Evolutionary conservation across 2,888 invertebrate species (phyloP), one percentile per base, ranked within the genome.

Genomic region (Coelogynopora nodosa): DNA sequence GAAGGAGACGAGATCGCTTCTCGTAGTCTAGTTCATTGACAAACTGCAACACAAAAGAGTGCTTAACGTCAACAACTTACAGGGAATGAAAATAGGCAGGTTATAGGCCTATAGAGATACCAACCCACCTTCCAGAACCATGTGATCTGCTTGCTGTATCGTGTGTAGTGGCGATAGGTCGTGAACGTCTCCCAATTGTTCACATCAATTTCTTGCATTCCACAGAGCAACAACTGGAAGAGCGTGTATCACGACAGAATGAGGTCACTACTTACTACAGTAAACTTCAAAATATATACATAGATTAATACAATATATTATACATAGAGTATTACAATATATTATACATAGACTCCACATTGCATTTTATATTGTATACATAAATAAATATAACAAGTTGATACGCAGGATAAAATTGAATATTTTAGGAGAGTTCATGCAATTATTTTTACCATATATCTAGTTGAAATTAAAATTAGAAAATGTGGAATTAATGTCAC

Each of bases 161-260:
- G 94, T 0, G 30, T 98, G 92, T 99, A 99, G 93, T 99, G 98
- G 87, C 98, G 94, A 92, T 99, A 99, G 90, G 98, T 98, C 28
- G 98, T 96, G 93, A 98, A 96, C 87, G 96, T 94, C 92, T 98
- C 98, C 99, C 99, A 99, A 93, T 99, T 99, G 90, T 98, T 98
- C 10, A 99, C 96, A 92, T 99, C 98, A 88, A 99, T 97, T 93
- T 99, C 98, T 92, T 99, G 98, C 98, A 99, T 99, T 87, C 99
- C 99, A 92, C 98, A 98, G 89, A 99, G 93, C 94, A 99, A 95
- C 90, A 98, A 93, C 93, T 85, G 30, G 0, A 86, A 88, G 49
- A 86, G n/a, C 13, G 18, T 67, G 18, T 67, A 18, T 13, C 26
- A 27, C 5, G n/a, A 26, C n/a, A 80, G 28, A 5, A 80, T 26